A percentile compares a stretch with the other conserved stretches of the same genome.
Conservation (phyloP, 2,113 vertebrate species). For the Entomyzon cyanotis region DNA sequence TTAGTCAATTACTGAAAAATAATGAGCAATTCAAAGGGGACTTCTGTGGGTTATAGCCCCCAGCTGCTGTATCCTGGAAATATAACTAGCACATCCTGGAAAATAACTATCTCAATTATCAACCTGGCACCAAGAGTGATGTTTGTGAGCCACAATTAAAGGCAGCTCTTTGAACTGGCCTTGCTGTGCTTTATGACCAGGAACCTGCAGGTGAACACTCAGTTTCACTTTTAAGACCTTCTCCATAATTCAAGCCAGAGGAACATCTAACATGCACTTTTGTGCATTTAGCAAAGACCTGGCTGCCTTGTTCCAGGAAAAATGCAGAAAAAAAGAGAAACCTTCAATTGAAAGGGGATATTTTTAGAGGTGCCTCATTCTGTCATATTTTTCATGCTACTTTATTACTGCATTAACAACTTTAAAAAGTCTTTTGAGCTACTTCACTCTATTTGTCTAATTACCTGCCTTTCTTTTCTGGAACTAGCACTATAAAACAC, state of each 20-base stretch:
- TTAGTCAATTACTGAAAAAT: slow-evolving; percentile 51
- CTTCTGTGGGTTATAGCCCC: slow-evolving; percentile 19
- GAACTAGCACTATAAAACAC: background rate
- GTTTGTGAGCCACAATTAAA: slow-evolving; percentile 58
- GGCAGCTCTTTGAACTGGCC: slow-evolving; percentile 1
- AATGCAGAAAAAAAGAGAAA: background rate
- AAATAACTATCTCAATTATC: slow-evolving; percentile 64
- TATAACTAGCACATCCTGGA: background rate
- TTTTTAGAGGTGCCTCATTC: slow-evolving; percentile 38
- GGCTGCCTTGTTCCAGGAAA: slow-evolving; percentile 3
- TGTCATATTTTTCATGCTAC: slow-evolving; percentile 13
- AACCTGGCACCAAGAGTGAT: slow-evolving; percentile 53
- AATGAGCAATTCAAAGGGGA: slow-evolving; percentile 17
- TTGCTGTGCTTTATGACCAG: slow-evolving; percentile 40
- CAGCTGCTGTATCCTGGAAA: slow-evolving; percentile 29
- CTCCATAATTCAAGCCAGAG: slow-evolving; percentile 40
- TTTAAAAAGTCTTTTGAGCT: slow-evolving; percentile 10
- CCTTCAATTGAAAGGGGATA: background rate
- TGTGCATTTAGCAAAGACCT: background rate
- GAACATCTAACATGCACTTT: background rate
- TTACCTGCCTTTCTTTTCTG: slow-evolving; percentile 9
- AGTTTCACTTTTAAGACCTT: background rate
- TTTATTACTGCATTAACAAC: slow-evolving; percentile 24
- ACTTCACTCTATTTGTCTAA: slow-evolving; percentile 37
- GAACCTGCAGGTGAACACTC: slow-evolving; percentile 44